These are phyloP conservation scores for Eulemur coronatus DNA, from an alignment of 2,797 vertebrate genomes.

Conservation along the genomic window DNA sequence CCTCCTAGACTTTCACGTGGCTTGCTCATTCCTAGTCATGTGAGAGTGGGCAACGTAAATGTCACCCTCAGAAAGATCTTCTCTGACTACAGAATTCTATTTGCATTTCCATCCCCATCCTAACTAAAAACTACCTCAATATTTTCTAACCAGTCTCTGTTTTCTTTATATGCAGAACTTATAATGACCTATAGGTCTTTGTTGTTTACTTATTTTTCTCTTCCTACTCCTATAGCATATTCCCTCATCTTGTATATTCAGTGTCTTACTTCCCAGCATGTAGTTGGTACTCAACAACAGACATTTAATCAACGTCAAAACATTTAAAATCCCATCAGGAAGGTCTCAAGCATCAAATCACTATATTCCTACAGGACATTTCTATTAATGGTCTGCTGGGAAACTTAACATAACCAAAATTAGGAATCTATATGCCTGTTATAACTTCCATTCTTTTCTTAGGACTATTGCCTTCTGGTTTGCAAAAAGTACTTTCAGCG, in stretches of 20 bases:
- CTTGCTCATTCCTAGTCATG: background rate
- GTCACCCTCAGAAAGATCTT: background rate
- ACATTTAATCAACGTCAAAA: background rate
- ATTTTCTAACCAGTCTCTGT: background rate
- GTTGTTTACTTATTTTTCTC: background rate
- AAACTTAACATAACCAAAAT: no score
- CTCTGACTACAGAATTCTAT: background rate
- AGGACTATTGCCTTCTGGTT: no score
- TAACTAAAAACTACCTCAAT: background rate
- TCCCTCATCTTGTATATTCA: background rate
- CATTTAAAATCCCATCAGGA: background rate
- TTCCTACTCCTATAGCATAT: background rate
- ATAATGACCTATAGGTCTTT: background rate
- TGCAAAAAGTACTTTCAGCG: background rate
- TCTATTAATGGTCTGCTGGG: background rate
- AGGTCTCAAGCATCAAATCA: background rate
- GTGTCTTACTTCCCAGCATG: background rate
- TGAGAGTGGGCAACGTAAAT: background rate
- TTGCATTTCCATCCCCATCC: background rate
- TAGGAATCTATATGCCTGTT: no score
- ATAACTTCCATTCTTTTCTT: no score
- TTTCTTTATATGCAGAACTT: background rate
- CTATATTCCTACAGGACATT: background rate
- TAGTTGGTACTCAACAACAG: background rate
- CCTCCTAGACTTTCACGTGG: background rate